Evolutionary conservation across 2,797 vertebrate genomes (phyloP).

Genomic region (Margarornis squamiger): DNA sequence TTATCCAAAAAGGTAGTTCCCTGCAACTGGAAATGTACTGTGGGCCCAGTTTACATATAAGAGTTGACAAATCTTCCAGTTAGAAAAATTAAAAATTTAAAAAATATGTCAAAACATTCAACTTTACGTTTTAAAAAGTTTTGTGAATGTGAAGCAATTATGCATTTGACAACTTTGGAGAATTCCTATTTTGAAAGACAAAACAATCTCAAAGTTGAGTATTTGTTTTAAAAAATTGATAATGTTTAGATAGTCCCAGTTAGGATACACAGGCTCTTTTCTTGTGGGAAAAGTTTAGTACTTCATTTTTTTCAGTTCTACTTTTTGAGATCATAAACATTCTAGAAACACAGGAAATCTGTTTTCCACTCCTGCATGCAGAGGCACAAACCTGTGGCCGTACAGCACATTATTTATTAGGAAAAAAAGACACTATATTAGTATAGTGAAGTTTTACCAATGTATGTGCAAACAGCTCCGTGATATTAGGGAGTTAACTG

Average conservation of each 20-base stretch:
- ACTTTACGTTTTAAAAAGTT: neutral
- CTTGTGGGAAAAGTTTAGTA: neutral
- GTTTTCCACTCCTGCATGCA: neutral
- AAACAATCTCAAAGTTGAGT: neutral
- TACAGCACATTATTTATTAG: neutral
- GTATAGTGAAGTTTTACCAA: neutral
- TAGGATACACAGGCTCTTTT: neutral
- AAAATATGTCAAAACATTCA: neutral
- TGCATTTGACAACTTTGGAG: neutral
- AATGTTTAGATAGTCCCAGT: neutral
- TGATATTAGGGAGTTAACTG: neutral
- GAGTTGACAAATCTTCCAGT: neutral
- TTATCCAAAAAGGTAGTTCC: neutral
- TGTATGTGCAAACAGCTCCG: neutral
- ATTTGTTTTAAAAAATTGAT: neutral
- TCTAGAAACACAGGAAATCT: slow-evolving; percentile 9
- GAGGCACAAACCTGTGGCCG: neutral
- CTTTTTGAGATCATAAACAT: neutral
- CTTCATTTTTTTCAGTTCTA: neutral
- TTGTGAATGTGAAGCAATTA: neutral
- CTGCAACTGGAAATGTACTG: neutral
- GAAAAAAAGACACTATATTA: neutral
- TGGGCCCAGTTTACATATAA: neutral
- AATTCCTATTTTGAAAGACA: neutral
- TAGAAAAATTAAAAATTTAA: neutral